phyloP scores from a whole-genome alignment of 2,797 vertebrate genomes.

The Arrhamphus sclerolepis region DNA sequence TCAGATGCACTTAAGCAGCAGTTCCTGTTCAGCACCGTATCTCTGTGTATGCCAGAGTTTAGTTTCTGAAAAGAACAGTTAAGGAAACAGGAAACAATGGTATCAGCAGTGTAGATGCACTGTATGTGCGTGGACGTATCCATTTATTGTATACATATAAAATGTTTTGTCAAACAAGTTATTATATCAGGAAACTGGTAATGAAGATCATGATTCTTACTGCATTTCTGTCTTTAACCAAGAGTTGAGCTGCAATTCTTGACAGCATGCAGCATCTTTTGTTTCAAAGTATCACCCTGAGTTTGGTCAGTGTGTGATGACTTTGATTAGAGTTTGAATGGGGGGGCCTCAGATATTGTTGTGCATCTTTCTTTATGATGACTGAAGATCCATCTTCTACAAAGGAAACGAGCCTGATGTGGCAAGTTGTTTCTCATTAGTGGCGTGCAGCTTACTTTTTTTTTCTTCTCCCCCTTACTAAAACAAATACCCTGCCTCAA shows the following conservation, averaged over 20 bases:
- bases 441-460: slow-evolving; percentile 33
- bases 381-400: slow-evolving; percentile 38
- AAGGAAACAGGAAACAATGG: too few species aligned
- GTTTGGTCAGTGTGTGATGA: background rate
- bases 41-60: too few species aligned
- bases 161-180: slow-evolving; percentile 7
- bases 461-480: slow-evolving; percentile 15
- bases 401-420: slow-evolving; percentile 58
- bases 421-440: slow-evolving; percentile 61
- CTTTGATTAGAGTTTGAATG: background rate
- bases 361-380: slow-evolving; percentile 4
- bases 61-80: too few species aligned
- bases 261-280: background rate
- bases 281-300: background rate
- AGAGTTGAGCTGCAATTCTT: background rate
- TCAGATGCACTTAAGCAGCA: slow-evolving; percentile 48
- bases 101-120: slow-evolving; percentile 14
- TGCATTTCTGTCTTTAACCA: background rate
- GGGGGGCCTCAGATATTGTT: background rate
- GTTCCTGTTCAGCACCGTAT: slow-evolving; percentile 36
- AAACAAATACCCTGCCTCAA: slow-evolving; percentile 51
- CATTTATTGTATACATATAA: background rate
- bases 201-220: background rate
- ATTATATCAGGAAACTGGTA: slow-evolving; percentile 59
- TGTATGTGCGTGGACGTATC: slow-evolving; percentile 22